Evolutionary conservation across 2,888 invertebrate species (phyloP).

Genomic region (Tyria jacobaeae): DNA sequence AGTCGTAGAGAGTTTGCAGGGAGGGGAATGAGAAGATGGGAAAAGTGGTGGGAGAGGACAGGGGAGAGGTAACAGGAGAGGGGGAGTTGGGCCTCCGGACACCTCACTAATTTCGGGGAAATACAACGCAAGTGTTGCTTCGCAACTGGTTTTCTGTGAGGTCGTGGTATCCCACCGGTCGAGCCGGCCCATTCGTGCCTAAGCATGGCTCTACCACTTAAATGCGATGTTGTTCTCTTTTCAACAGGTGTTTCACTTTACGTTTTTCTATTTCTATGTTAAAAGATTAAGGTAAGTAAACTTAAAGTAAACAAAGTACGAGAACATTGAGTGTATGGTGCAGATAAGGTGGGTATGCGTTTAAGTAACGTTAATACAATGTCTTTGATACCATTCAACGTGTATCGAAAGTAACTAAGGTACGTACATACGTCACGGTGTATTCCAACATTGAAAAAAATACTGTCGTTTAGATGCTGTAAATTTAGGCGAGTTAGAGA

Average conservation of each 20-base stretch:
- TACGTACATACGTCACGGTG: neutral
- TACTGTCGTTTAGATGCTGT: no score
- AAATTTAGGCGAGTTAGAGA: no score
- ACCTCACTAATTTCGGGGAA: no score
- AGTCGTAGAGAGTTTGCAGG: no score
- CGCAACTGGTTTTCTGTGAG: no score
- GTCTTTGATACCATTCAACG: slow-evolving; percentile 1
- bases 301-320: slow-evolving; percentile 5
- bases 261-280: neutral
- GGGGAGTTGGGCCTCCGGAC: no score
- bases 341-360: slow-evolving; percentile 13
- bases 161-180: no score
- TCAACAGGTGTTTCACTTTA: neutral
- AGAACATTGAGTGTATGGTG: neutral
- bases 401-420: neutral
- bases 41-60: no score
- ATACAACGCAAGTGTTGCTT: no score
- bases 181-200: no score
- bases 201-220: neutral
- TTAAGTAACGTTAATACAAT: slow-evolving; percentile 8
- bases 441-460: neutral
- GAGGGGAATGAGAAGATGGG: no score
- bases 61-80: no score
- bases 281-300: neutral
- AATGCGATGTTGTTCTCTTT: neutral